Evolutionary conservation across 2,113 vertebrate species (phyloP).

Genomic region (Callipepla californica): DNA sequence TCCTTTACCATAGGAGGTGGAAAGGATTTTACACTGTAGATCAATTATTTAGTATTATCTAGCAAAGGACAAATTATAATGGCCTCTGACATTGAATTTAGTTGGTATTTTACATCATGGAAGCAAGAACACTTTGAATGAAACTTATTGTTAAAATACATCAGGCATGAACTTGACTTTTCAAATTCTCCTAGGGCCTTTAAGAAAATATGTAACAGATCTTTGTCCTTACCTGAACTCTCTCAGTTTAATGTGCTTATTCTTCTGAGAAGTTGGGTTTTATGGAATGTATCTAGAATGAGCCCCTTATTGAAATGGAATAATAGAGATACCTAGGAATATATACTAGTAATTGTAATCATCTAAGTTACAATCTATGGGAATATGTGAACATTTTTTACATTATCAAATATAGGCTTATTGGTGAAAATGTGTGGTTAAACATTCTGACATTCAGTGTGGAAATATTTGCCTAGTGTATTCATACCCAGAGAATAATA

Average conservation of each 20-base stretch:
- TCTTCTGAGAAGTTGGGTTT: background rate
- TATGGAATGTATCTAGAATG: background rate
- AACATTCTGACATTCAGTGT: constrained; percentile 36
- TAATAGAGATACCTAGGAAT: constrained; percentile 11
- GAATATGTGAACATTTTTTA: constrained; percentile 4
- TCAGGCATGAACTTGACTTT: constrained; percentile 4
- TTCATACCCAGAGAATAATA: background rate
- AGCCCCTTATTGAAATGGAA: constrained; percentile 42
- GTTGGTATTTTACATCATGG: constrained; percentile 1
- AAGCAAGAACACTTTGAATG: constrained; percentile 1
- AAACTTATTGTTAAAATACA: constrained; percentile 5
- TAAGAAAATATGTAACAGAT: background rate
- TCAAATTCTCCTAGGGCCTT: background rate
- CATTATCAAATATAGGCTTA: constrained; percentile 31
- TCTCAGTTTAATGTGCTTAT: background rate
- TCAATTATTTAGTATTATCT: background rate
- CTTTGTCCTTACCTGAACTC: constrained; percentile 19
- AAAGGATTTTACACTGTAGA: background rate
- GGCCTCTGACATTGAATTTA: background rate
- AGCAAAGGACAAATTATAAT: background rate
- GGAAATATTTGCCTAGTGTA: constrained; percentile 38
- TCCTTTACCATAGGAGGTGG: background rate
- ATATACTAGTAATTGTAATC: background rate
- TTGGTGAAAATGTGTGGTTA: constrained; percentile 35
- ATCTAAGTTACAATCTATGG: background rate